Evolutionary conservation across 2,113 vertebrate species (phyloP).

Genomic region (Lutjanus erythropterus): DNA sequence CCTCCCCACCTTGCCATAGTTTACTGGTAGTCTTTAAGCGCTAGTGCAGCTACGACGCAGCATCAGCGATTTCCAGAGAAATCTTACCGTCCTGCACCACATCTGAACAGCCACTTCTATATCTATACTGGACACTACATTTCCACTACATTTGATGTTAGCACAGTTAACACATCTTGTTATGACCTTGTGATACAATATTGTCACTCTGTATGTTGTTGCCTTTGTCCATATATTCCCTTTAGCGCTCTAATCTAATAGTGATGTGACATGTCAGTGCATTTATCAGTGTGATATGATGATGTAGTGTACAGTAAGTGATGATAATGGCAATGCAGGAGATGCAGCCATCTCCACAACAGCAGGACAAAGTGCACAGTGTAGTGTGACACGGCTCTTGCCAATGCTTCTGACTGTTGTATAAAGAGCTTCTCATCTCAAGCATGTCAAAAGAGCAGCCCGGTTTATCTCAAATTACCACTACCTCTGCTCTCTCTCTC

Average conservation of each 20-base stretch:
- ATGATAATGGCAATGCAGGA: slow-evolving; percentile 53
- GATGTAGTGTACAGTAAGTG: slow-evolving; percentile 49
- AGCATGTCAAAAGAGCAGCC: slow-evolving; percentile 67
- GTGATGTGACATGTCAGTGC: slow-evolving; percentile 57
- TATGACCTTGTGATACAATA: slow-evolving; percentile 65
- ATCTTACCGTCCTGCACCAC: slow-evolving; percentile 54
- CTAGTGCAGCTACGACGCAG: slow-evolving; percentile 29
- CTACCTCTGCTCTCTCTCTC: slow-evolving; percentile 61
- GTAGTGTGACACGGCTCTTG: slow-evolving; percentile 71
- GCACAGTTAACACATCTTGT: slow-evolving; percentile 68
- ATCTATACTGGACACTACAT: slow-evolving; percentile 67
- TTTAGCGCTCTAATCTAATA: slow-evolving; percentile 36
- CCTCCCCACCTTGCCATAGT: slow-evolving; percentile 60
- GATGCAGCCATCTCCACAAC: slow-evolving; percentile 72
- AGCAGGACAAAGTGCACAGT: slow-evolving; percentile 77
- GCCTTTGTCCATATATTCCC: slow-evolving; percentile 73
- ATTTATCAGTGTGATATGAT: slow-evolving; percentile 55
- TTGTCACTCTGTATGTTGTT: slow-evolving; percentile 75
- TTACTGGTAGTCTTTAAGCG: slow-evolving; percentile 19
- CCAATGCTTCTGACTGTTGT: slow-evolving; percentile 68
- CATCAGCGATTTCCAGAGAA: slow-evolving; percentile 57
- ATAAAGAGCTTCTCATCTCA: slow-evolving; percentile 70
- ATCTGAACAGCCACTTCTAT: slow-evolving; percentile 74
- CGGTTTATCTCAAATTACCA: slow-evolving; percentile 73
- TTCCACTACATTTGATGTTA: slow-evolving; percentile 76